Conservation (phyloP, 2,888 invertebrate species). For the Scotopteryx bipunctaria region DNA sequence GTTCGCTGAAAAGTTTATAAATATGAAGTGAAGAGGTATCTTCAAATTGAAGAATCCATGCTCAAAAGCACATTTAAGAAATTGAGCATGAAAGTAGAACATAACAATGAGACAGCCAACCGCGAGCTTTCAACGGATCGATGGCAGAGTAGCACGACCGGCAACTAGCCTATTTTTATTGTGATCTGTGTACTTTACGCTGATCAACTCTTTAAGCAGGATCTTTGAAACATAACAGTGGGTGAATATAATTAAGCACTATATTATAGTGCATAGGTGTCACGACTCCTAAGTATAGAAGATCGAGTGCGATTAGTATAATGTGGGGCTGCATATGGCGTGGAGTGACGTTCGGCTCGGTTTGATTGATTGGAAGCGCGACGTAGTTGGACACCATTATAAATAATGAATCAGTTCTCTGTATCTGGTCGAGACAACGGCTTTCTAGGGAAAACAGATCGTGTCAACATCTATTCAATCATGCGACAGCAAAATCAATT, state of each 20-base stretch:
- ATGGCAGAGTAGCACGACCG: slow-evolving; percentile 64
- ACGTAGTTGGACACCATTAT: slow-evolving; percentile 34
- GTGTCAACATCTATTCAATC: slow-evolving; percentile 38
- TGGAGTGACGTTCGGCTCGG: slow-evolving; percentile 33
- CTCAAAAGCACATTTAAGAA: slow-evolving; percentile 34
- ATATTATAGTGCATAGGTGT: slow-evolving; percentile 8
- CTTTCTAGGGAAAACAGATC: slow-evolving; percentile 28
- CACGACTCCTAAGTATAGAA: slow-evolving; percentile 20
- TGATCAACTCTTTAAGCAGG: slow-evolving; percentile 36
- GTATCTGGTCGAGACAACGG: slow-evolving; percentile 22
- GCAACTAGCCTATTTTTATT: slow-evolving; percentile 65
- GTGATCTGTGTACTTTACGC: slow-evolving; percentile 60
- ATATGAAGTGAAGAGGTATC: slow-evolving; percentile 2
- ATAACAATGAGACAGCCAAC: slow-evolving; percentile 32
- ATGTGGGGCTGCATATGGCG: slow-evolving; percentile 21
- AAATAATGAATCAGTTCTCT: slow-evolving; percentile 41
- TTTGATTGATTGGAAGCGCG: slow-evolving; percentile 43
- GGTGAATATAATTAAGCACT: too few relatives aligned
- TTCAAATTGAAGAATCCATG: background rate
- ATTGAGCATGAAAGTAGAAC: slow-evolving; percentile 31
- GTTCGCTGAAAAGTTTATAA: too few relatives aligned
- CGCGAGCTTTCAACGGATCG: slow-evolving; percentile 43
- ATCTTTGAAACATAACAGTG: too few relatives aligned
- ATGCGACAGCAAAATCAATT: slow-evolving; percentile 42
- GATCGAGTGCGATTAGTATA: slow-evolving; percentile 22